phyloP scores from a whole-genome alignment of 2,888 invertebrate species.

The Epinotia nisella region DNA sequence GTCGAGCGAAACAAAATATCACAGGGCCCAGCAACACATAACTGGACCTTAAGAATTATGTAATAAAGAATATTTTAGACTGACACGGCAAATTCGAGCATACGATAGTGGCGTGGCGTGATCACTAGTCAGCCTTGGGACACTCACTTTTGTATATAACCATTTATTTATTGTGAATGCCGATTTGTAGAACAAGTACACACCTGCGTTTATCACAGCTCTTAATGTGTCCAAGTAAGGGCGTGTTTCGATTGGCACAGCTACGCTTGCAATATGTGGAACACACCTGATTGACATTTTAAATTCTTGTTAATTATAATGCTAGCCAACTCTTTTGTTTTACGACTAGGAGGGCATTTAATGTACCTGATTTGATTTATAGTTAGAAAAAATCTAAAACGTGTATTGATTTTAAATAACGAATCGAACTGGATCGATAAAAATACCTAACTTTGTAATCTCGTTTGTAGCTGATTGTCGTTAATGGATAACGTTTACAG shows the following conservation, averaged over 20 bases:
- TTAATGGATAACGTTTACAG: background rate
- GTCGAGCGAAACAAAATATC: constrained; percentile 45
- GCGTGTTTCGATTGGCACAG: constrained; percentile 47
- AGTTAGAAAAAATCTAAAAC: constrained; percentile 1
- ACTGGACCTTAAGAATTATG: constrained; percentile 51
- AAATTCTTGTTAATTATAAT: constrained; percentile 55
- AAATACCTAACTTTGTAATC: constrained; percentile 1
- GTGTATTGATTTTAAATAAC: constrained; percentile 21
- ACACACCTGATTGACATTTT: constrained; percentile 60
- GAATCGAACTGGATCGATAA: constrained; percentile 4
- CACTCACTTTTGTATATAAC: constrained; percentile 71
- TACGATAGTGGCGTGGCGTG: constrained; percentile 56
- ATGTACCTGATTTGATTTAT: constrained; percentile 28
- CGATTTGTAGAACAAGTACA: constrained; percentile 59
- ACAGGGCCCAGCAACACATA: constrained; percentile 16
- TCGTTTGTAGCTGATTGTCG: background rate
- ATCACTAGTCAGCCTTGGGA: constrained; percentile 69
- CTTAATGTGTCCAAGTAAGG: constrained; percentile 54
- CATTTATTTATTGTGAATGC: constrained; percentile 63
- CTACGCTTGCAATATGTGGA: background rate
- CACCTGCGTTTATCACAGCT: constrained; percentile 50
- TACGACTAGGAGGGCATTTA: constrained; percentile 39
- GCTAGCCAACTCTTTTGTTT: constrained; percentile 60
- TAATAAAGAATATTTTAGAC: constrained; percentile 58
- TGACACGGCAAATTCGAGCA: constrained; percentile 60